A percentile compares a stretch with the other conserved stretches of the same genome.
Conservation (phyloP, 2,113 vertebrate genomes). For the Camarhynchus parvulus region DNA sequence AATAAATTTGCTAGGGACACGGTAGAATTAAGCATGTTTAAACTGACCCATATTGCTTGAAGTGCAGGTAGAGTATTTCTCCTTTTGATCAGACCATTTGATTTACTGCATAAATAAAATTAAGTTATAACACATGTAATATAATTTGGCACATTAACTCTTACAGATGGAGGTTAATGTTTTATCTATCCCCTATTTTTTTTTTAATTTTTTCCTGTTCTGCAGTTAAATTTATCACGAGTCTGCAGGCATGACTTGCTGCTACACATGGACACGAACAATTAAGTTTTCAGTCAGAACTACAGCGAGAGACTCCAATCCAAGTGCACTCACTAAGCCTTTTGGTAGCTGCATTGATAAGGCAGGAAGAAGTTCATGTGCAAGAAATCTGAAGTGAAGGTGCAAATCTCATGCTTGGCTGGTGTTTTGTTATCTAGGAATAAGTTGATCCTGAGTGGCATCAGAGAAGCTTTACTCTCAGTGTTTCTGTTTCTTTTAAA, state of each 20-base stretch:
- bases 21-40: constrained; percentile 57
- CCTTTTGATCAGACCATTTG: constrained; percentile 62
- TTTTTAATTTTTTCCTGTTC: background rate
- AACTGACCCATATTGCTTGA: constrained; percentile 64
- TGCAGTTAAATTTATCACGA: constrained; percentile 68
- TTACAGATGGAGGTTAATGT: constrained; percentile 57
- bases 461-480: constrained; percentile 5
- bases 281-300: constrained; percentile 68
- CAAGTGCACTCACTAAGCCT: constrained; percentile 42
- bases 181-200: constrained; percentile 61
- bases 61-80: constrained; percentile 58
- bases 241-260: constrained; percentile 65
- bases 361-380: constrained; percentile 34
- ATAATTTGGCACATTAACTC: constrained; percentile 59
- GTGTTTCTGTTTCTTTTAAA: background rate
- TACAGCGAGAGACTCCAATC: constrained; percentile 43
- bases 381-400: constrained; percentile 67
- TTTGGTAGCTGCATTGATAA: constrained; percentile 65
- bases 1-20: constrained; percentile 61
- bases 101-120: constrained; percentile 62
- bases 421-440: constrained; percentile 65
- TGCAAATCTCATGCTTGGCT: constrained; percentile 66
- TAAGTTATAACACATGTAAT: constrained; percentile 42
- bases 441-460: constrained; percentile 42
- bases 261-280: constrained; percentile 37